Conservation (phyloP, 2,113 vertebrate genomes). For the Sciurus niger region DNA sequence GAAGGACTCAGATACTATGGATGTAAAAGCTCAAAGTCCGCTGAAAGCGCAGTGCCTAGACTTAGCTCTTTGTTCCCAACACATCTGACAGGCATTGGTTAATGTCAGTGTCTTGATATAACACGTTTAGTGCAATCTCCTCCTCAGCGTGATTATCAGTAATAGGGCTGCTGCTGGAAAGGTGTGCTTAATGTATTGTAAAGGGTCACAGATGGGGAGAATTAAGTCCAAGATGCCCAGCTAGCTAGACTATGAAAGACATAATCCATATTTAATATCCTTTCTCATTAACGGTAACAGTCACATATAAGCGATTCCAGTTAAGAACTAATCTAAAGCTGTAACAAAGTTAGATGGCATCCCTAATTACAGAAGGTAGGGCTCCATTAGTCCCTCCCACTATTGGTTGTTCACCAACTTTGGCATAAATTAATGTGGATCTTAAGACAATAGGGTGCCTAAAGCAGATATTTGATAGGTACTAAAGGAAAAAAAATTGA, state of each 20-base stretch:
- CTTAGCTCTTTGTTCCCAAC: slow-evolving; percentile 80
- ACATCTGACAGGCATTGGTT: slow-evolving; percentile 82
- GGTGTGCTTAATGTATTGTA: slow-evolving; percentile 84
- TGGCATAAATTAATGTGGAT: slow-evolving; percentile 56
- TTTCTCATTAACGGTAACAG: slow-evolving; percentile 75
- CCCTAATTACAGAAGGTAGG: slow-evolving; percentile 73
- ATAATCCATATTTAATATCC: slow-evolving; percentile 83
- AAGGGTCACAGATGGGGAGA: slow-evolving; percentile 82
- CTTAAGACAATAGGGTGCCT: slow-evolving; percentile 13
- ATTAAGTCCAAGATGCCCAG: slow-evolving; percentile 82
- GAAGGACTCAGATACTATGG: slow-evolving; percentile 72
- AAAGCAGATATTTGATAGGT: slow-evolving; percentile 23
- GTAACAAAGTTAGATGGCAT: slow-evolving; percentile 72
- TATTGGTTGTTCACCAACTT: slow-evolving; percentile 44
- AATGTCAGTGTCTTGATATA: slow-evolving; percentile 81
- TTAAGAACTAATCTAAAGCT: slow-evolving; percentile 77
- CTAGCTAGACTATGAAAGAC: slow-evolving; percentile 80
- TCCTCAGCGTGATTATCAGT: slow-evolving; percentile 83
- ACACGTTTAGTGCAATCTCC: slow-evolving; percentile 82
- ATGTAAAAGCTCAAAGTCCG: slow-evolving; percentile 79
- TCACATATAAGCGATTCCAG: slow-evolving; percentile 77
- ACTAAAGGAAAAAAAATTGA: slow-evolving; percentile 14
- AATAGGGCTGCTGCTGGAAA: slow-evolving; percentile 82
- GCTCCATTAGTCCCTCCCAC: slow-evolving; percentile 60
- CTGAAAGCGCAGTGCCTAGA: slow-evolving; percentile 68